phyloP scores from a whole-genome alignment of 2,888 invertebrate species.

The Dysmachus trigonus region DNA sequence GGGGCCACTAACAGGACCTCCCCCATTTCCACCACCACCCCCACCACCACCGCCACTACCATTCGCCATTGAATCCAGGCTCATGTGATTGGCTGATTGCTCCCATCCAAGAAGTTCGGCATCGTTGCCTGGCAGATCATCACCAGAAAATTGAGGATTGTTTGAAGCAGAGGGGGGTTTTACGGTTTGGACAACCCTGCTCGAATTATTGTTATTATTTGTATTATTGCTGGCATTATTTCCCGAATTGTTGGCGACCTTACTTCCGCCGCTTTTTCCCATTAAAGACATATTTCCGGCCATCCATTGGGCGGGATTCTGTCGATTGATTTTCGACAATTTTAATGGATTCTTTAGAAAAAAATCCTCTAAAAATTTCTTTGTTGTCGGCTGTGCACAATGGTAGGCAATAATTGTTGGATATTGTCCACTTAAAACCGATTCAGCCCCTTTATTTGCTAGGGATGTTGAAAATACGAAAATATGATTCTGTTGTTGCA shows the following conservation, averaged over 20 bases:
- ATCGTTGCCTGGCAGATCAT: constrained; percentile 62
- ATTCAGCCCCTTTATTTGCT: constrained; percentile 95
- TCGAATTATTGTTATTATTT: constrained; percentile 4
- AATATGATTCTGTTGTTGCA: constrained; percentile 97
- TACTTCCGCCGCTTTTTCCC: constrained; percentile 59
- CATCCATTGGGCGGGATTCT: constrained; percentile 78
- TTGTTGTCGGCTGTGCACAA: constrained; percentile 93
- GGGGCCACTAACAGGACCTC: background rate
- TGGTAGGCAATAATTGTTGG: constrained; percentile 94
- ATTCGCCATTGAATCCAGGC: constrained; percentile 53
- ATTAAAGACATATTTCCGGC: constrained; percentile 81
- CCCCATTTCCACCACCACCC: too few species aligned
- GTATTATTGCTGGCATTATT: constrained; percentile 44
- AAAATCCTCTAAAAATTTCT: constrained; percentile 83
- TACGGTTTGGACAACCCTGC: constrained; percentile 39
- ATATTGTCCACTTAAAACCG: constrained; percentile 87
- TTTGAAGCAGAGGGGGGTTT: constrained; percentile 29
- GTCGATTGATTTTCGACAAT: constrained; percentile 85
- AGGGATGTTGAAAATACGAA: constrained; percentile 95
- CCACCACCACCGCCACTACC: constrained; percentile 39
- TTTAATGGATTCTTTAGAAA: constrained; percentile 89
- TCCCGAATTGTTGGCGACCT: constrained; percentile 65
- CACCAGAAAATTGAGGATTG: constrained; percentile 54
- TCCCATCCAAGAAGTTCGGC: constrained; percentile 67
- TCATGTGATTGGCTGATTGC: constrained; percentile 58